Evolutionary conservation across 30 jellyfish, hydroid and myxozoan species (phyloP), one percentile per base, ranked within the genome.

Genomic region (Nemopilema nomurai): DNA sequence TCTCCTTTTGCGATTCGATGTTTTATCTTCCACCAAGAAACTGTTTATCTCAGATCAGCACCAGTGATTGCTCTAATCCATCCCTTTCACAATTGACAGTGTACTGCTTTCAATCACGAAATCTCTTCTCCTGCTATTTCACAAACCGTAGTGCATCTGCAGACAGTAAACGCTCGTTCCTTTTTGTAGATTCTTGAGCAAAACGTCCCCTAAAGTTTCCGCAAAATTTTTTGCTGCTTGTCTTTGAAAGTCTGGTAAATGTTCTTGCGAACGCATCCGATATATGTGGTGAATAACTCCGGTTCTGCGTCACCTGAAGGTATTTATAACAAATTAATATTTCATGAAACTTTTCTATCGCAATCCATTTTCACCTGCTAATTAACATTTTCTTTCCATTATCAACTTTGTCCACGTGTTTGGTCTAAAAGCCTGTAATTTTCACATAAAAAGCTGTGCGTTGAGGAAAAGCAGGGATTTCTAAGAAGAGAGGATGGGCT

Each of bases 281-380:
- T 41, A 6, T 41, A 41, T 3, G 13, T 41, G 57, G 57, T 13
- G 57, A 41, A 3, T 41, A 13, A 41, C 57, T 3, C 13, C 57
- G 57, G 6, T 13, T 41, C 23, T 73, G 83, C 50, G 67, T 77
- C 87, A 77, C 66, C 49, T 31, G 30, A 77, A 29, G 25, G 19
- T 13, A 21, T 77, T 50, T 25, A 77, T 66, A 64, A 23, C 31
- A 52, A 28, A 80, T 80, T 21, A 80, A 80, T 80, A 80, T 80
- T 80, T 80, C 26, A 80, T 80, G 79, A 31, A 1, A 18, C 18
- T 30, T 65, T 68, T 71, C 89, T 30, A 57, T 80, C 71, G 33
- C 20, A 65, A 32, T 71, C 76, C 26, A 33, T 29, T 9, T 67
- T 32, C 89, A 80, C 89, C 89, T 80, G 89, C 89, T 80, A 66